phyloP scores from a whole-genome alignment of 2,113 vertebrate species.

The Poeciliopsis prolifica region DNA sequence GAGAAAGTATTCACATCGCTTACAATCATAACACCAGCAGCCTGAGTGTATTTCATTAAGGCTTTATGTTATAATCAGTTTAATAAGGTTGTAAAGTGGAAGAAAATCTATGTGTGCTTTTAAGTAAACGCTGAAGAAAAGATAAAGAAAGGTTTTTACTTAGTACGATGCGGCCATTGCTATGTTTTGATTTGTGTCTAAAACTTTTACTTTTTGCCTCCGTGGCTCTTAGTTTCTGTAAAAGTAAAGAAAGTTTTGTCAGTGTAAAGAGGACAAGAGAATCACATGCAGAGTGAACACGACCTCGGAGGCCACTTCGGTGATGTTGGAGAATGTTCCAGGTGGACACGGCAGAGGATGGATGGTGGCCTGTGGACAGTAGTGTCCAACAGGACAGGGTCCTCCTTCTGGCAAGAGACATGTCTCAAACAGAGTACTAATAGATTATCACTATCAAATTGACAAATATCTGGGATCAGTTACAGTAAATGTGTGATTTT shows the following conservation, averaged over 20 bases:
- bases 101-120: neutral
- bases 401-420: slow-evolving; percentile 79
- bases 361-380: slow-evolving; percentile 80
- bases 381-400: slow-evolving; percentile 86
- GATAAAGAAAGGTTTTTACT: neutral
- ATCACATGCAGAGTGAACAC: slow-evolving; percentile 18
- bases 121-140: neutral
- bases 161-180: neutral
- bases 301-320: slow-evolving; percentile 82
- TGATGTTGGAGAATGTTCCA: slow-evolving; percentile 82
- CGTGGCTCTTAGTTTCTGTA: neutral
- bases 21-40: neutral
- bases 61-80: neutral
- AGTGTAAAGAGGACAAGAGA: slow-evolving; percentile 9
- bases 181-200: neutral
- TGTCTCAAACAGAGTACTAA: slow-evolving; percentile 6
- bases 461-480: neutral
- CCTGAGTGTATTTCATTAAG: neutral
- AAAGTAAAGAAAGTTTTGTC: neutral
- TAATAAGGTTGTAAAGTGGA: neutral
- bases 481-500: neutral
- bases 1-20: neutral
- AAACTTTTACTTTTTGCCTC: neutral
- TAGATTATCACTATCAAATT: neutral
- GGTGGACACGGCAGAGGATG: slow-evolving; percentile 82